These are phyloP conservation scores for Tricholaema leucomelas DNA, from an alignment of 2,113 vertebrate genomes.

Conservation along the genomic window DNA sequence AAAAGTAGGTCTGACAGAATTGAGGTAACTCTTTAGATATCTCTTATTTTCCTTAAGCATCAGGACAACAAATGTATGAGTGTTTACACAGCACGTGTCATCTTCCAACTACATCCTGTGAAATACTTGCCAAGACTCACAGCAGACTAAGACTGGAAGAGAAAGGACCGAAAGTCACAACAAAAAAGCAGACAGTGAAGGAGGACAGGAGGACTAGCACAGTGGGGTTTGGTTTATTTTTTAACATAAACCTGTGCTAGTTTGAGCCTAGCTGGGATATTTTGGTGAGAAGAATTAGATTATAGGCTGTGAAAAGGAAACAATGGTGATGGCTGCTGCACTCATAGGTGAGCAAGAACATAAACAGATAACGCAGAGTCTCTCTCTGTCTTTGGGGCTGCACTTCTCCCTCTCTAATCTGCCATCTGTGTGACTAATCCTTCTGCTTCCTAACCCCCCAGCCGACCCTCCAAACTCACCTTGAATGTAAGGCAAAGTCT, in stretches of 20 bases:
- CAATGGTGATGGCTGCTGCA: no score
- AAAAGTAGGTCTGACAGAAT: neutral
- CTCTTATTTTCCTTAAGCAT: neutral
- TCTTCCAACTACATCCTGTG: neutral
- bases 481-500: no score
- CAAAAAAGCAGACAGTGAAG: neutral
- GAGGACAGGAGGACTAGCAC: neutral
- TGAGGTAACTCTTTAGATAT: neutral
- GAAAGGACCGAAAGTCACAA: neutral
- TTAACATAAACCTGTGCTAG: fast-evolving
- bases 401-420: no score
- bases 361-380: no score
- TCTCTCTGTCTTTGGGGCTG: no score
- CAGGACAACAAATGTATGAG: neutral
- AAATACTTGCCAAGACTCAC: neutral
- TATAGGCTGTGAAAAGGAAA: no score
- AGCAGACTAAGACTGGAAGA: neutral
- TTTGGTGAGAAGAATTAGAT: no score
- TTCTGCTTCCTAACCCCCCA: no score
- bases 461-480: no score
- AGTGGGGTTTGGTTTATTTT: neutral
- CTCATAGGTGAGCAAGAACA: no score
- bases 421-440: no score
- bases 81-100: neutral
- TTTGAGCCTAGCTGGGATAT: no score